These are phyloP conservation scores for Allobates femoralis DNA, from an alignment of 2,797 vertebrate genomes.

Conservation along the genomic window DNA sequence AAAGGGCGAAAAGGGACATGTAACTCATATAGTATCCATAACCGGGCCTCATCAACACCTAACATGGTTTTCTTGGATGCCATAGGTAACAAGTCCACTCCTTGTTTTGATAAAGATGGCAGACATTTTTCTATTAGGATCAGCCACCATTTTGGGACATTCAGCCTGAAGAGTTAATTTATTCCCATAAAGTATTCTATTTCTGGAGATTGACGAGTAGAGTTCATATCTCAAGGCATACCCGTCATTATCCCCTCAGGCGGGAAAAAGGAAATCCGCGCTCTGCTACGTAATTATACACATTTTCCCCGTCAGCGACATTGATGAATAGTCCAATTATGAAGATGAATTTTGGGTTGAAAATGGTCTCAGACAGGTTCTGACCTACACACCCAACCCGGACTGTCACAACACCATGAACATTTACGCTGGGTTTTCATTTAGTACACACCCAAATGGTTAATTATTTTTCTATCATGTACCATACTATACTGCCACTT, in stretches of 20 bases:
- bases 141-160: not conserved
- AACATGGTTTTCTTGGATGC: not conserved
- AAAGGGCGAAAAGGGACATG: not conserved
- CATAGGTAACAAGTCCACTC: not conserved
- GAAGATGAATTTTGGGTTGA: not conserved
- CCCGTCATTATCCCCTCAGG: slow-evolving; percentile 24
- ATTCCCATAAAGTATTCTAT: slow-evolving; percentile 12
- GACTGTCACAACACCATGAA: too few relatives aligned
- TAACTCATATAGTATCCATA: not conserved
- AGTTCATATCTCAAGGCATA: slow-evolving; percentile 1
- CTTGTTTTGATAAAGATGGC: not conserved
- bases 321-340: slow-evolving; percentile 1
- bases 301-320: not conserved
- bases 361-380: not conserved
- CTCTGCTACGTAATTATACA: slow-evolving; percentile 32
- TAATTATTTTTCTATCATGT: too few relatives aligned
- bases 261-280: not conserved
- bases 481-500: too few relatives aligned
- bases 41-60: not conserved
- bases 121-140: slow-evolving; percentile 11
- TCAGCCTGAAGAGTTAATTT: not conserved
- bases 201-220: not conserved
- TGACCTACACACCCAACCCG: too few relatives aligned
- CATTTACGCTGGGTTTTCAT: too few relatives aligned
- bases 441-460: not conserved